phyloP scores from a whole-genome alignment of 2,797 vertebrate genomes.

The Sternotherus odoratus region DNA sequence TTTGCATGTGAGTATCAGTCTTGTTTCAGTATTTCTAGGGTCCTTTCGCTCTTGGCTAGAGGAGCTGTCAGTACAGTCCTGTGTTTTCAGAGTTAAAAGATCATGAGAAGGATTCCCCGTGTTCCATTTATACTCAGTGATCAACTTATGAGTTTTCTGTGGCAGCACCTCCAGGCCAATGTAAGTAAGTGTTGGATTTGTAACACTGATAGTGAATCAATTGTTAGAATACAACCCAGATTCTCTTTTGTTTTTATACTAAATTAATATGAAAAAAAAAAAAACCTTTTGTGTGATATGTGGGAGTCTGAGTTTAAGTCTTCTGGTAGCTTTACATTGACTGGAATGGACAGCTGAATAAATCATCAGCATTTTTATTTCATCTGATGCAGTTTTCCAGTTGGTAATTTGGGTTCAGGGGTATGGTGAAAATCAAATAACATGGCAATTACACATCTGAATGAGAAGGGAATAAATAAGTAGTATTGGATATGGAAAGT shows the following conservation, averaged over 20 bases:
- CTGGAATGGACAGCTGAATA: not conserved
- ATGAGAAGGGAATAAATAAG: not conserved
- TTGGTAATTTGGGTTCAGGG: not conserved
- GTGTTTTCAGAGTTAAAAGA: not conserved
- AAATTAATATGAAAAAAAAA: not conserved
- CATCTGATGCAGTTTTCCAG: not conserved
- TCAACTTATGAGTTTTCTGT: conserved; percentile 6
- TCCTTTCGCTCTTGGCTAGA: not conserved
- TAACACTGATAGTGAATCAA: conserved; percentile 9
- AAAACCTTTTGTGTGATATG: not conserved
- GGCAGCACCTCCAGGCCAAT: not conserved
- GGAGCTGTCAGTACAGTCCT: not conserved
- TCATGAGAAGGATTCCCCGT: conserved; percentile 12
- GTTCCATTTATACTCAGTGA: not conserved
- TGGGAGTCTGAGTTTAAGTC: conserved; percentile 3
- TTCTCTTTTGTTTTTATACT: conserved; percentile 24
- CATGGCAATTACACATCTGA: not conserved
- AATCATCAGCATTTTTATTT: not conserved
- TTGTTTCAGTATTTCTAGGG: not conserved
- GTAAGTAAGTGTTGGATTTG: not conserved
- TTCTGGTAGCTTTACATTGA: not conserved
- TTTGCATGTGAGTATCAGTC: not conserved
- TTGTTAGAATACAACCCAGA: conserved; percentile 8
- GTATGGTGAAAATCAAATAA: not conserved
- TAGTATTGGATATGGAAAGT: not conserved